A percentile compares a stretch with the other conserved stretches of the same genome.
Evolutionary conservation across 2,888 invertebrate genomes (phyloP).

Genomic region (Amphiduros pacificus): DNA sequence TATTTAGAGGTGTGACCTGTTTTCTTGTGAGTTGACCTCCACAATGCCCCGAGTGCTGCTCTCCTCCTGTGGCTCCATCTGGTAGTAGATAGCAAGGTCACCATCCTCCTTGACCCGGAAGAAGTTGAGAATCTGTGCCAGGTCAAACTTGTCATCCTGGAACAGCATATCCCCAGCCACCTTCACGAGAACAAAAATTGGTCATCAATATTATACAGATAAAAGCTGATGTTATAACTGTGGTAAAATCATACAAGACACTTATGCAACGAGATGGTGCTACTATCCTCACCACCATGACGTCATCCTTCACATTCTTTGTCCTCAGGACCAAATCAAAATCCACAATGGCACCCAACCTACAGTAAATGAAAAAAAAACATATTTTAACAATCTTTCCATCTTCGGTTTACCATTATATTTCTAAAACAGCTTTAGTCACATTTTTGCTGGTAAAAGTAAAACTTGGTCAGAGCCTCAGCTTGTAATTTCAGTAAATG

Average conservation of each 20-base stretch:
- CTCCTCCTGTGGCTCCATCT: slow-evolving; percentile 24
- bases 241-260: no score
- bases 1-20: no score
- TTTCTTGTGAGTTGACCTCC: slow-evolving; percentile 16
- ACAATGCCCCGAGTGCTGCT: slow-evolving; percentile 25
- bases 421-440: no score
- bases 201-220: neutral
- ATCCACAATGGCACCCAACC: slow-evolving; percentile 26
- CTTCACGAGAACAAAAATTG: slow-evolving; percentile 5
- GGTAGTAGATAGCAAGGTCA: slow-evolving; percentile 29
- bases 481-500: no score
- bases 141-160: slow-evolving; percentile 29
- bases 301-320: slow-evolving; percentile 24
- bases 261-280: no score
- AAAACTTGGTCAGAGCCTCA: no score
- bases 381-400: no score
- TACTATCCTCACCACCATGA: slow-evolving; percentile 25
- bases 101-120: slow-evolving; percentile 24
- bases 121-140: slow-evolving; percentile 26
- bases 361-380: slow-evolving; percentile 6
- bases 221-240: no score
- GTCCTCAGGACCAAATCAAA: slow-evolving; percentile 22
- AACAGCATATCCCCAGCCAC: slow-evolving; percentile 34
- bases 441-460: no score
- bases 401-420: no score